phyloP scores from a whole-genome alignment of 1,140 invertebrate species.

The Papilio polytes region DNA sequence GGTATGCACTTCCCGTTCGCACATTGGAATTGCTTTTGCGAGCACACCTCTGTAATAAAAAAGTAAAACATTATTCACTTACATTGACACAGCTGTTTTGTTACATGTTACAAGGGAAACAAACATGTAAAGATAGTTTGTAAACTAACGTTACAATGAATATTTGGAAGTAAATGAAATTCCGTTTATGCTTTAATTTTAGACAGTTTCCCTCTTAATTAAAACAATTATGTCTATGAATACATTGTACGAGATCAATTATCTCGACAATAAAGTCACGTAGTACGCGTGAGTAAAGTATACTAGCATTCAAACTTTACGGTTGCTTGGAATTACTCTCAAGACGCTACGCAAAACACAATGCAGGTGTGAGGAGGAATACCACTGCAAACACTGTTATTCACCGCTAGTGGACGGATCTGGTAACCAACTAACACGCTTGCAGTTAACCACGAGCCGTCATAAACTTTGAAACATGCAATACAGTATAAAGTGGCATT shows the following conservation, averaged over 20 bases:
- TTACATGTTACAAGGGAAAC: not conserved
- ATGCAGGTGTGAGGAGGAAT: not conserved
- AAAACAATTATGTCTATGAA: not conserved
- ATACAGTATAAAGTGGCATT: not conserved
- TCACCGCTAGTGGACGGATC: not conserved
- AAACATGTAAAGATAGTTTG: not conserved
- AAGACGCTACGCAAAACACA: not conserved
- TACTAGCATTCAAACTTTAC: not conserved
- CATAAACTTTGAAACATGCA: not conserved
- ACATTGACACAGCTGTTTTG: not conserved
- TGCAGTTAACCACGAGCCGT: not conserved
- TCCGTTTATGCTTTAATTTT: not conserved
- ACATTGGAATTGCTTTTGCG: slow-evolving; percentile 90
- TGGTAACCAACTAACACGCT: not conserved
- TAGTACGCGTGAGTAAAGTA: not conserved
- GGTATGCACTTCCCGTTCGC: slow-evolving; percentile 93
- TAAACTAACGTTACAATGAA: not conserved
- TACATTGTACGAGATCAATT: not conserved
- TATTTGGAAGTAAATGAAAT: not conserved
- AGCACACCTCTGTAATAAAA: slow-evolving; percentile 83
- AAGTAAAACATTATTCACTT: not conserved
- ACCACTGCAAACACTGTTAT: not conserved
- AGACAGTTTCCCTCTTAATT: not conserved
- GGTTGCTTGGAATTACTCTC: not conserved
- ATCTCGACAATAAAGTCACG: not conserved